Percentiles rank a stretch among this genome's conserved stretches.
These are phyloP conservation scores for Drosophila stalkeri DNA, from an alignment of 2,888 invertebrate genomes.

Conservation along the genomic window DNA sequence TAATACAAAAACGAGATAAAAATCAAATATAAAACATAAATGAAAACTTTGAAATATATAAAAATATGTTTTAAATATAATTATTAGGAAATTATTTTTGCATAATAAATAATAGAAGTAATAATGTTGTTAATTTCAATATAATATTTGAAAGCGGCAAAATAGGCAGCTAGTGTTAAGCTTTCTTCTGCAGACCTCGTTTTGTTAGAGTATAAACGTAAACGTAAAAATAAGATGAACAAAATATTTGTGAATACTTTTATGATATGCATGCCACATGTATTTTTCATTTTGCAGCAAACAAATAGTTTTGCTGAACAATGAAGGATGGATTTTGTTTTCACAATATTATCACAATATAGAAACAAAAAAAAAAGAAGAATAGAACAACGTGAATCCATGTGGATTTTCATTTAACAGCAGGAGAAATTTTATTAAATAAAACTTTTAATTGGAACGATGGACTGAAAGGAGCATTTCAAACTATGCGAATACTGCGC, in stretches of 20 bases:
- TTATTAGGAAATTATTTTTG: too few relatives aligned
- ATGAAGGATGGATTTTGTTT: conserved; percentile 7
- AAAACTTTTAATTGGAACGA: conserved; percentile 1
- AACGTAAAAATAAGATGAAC: background rate
- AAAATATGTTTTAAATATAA: too few relatives aligned
- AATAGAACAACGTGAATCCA: background rate
- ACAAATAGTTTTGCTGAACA: conserved; percentile 28
- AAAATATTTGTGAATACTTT: background rate
- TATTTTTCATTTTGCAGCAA: conserved; percentile 5
- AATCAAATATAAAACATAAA: too few relatives aligned
- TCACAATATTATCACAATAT: too few relatives aligned
- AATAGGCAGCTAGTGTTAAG: background rate
- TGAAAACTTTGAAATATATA: too few relatives aligned
- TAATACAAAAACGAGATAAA: too few relatives aligned
- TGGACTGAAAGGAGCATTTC: background rate
- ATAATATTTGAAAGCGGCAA: background rate
- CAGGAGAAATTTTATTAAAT: background rate
- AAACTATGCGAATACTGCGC: conserved; percentile 3
- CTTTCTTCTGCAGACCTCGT: background rate
- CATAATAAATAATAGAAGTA: background rate
- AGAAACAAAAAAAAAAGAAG: background rate
- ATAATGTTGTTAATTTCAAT: background rate
- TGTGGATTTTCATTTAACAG: conserved; percentile 6
- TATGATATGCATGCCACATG: background rate
- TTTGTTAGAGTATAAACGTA: background rate